phyloP scores from a whole-genome alignment of 2,797 vertebrate genomes.

The Dermochelys coriacea region DNA sequence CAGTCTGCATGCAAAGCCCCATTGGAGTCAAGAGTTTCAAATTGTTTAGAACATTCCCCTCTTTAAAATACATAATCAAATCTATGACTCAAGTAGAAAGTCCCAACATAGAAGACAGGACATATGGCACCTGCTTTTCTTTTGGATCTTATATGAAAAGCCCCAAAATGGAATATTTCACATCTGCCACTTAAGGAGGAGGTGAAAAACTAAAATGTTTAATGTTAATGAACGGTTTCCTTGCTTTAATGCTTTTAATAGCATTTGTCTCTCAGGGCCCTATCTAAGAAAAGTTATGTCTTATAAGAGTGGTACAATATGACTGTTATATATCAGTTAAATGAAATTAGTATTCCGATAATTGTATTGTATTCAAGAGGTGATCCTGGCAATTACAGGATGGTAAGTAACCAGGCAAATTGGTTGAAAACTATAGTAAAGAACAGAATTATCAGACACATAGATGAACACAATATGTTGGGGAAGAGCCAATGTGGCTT shows the following conservation, averaged over 20 bases:
- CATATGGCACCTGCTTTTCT: neutral
- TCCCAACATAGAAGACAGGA: conserved; percentile 1
- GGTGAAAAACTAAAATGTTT: neutral
- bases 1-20: conserved; percentile 19
- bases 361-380: neutral
- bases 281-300: neutral
- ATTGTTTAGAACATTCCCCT: neutral
- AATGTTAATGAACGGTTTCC: neutral
- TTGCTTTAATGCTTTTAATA: neutral
- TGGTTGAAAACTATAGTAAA: no score
- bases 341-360: neutral
- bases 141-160: neutral
- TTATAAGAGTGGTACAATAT: neutral
- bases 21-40: conserved; percentile 40
- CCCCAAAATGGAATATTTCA: neutral
- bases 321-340: neutral
- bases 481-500: no score
- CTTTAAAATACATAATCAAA: neutral
- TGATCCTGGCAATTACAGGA: neutral
- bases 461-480: no score
- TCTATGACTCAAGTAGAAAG: neutral
- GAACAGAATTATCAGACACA: no score
- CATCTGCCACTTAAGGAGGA: neutral
- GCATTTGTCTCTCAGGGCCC: neutral
- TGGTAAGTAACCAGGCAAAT: neutral